Evolutionary conservation across 2,888 invertebrate species (phyloP).

Genomic region (Dasysyrphus albostriatus): DNA sequence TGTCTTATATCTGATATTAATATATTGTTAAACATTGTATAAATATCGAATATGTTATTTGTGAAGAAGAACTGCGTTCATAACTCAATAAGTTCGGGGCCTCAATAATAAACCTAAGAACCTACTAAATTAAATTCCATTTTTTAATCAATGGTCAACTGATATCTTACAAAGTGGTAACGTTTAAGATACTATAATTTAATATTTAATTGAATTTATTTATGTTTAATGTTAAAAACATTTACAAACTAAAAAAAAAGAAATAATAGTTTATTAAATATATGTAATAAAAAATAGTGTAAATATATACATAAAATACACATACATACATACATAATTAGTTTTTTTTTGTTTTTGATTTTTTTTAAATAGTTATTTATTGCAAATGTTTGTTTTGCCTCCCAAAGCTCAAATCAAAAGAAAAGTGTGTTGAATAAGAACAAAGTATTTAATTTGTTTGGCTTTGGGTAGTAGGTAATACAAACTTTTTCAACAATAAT

Average conservation of each 20-base stretch:
- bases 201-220: background rate
- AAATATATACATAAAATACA: background rate
- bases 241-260: conserved; percentile 1
- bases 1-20: conserved; percentile 7
- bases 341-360: background rate
- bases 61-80: conserved; percentile 7
- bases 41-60: background rate
- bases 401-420: background rate
- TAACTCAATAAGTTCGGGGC: background rate
- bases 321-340: background rate
- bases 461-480: background rate
- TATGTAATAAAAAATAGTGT: background rate
- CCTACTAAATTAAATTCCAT: background rate
- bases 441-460: background rate
- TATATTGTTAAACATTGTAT: conserved; percentile 12
- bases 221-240: background rate
- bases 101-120: conserved; percentile 5
- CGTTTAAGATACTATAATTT: background rate
- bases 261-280: conserved; percentile 1
- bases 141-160: background rate
- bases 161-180: background rate
- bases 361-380: background rate
- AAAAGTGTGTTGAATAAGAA: background rate
- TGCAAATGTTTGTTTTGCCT: background rate
- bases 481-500: background rate